These are phyloP conservation scores for Psilopsiagon aurifrons DNA, from an alignment of 2,113 vertebrate genomes.

Conservation along the genomic window DNA sequence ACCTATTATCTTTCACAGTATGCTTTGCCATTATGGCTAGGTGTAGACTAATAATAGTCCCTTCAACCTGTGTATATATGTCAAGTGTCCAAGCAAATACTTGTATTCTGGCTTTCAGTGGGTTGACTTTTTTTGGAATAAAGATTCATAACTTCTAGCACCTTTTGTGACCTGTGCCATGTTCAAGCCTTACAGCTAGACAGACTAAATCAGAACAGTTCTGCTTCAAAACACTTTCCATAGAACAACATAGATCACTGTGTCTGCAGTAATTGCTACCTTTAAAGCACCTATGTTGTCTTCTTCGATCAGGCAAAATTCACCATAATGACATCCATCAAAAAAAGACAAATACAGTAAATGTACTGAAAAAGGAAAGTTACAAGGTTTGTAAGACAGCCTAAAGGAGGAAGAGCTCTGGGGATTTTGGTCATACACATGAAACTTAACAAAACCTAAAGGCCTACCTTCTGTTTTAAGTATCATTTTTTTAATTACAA, in stretches of 20 bases:
- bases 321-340: neutral
- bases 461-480: neutral
- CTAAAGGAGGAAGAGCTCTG: neutral
- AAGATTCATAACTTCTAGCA: neutral
- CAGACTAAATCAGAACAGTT: neutral
- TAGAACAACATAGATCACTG: neutral
- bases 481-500: neutral
- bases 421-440: neutral
- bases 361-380: neutral
- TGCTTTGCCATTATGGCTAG: neutral
- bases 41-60: neutral
- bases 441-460: neutral
- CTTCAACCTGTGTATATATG: neutral
- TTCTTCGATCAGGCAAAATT: neutral
- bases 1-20: neutral
- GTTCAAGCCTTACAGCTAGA: neutral
- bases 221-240: neutral
- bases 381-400: neutral
- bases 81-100: neutral
- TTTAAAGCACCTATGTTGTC: neutral
- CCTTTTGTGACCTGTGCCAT: neutral
- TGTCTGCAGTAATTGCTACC: neutral
- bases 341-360: neutral
- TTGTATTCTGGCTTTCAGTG: neutral
- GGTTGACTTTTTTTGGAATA: neutral